Evolutionary conservation across 2,113 vertebrate genomes (phyloP).

Genomic region (Ceyx melanurus): DNA sequence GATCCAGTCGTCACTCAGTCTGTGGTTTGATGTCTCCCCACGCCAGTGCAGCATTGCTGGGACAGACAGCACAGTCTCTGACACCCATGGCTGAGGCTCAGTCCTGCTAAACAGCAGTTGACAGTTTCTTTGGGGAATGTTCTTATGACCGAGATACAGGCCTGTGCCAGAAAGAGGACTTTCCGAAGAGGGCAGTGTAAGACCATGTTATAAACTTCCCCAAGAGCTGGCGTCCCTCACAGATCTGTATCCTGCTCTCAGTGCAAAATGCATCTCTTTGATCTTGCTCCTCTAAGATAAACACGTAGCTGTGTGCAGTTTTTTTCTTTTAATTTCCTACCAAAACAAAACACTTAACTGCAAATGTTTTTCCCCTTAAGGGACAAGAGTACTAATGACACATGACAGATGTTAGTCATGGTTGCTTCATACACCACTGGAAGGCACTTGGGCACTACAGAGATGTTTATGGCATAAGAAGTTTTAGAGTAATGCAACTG

Average conservation of each 20-base stretch:
- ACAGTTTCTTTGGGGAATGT: background rate
- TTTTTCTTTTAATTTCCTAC: constrained; percentile 16
- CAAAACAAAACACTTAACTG: constrained; percentile 52
- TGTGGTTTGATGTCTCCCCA: no score
- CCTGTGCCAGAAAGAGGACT: background rate
- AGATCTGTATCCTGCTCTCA: background rate
- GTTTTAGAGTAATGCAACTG: constrained; percentile 18
- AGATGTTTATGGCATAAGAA: constrained; percentile 20
- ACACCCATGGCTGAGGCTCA: background rate
- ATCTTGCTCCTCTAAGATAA: background rate
- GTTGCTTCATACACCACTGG: background rate
- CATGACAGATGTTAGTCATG: constrained; percentile 52
- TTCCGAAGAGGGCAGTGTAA: background rate
- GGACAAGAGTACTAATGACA: constrained; percentile 34
- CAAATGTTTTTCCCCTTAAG: constrained; percentile 36
- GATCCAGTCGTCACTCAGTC: no score
- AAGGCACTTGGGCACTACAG: background rate
- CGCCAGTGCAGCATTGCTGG: no score
- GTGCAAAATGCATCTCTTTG: background rate
- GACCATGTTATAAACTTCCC: background rate
- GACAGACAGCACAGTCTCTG: no score
- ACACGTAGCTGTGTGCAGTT: background rate
- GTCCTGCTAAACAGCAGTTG: background rate
- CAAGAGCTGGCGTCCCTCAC: background rate
- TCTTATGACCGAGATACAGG: background rate